phyloP scores from a whole-genome alignment of 2,113 vertebrate genomes.

The Junco hyemalis region DNA sequence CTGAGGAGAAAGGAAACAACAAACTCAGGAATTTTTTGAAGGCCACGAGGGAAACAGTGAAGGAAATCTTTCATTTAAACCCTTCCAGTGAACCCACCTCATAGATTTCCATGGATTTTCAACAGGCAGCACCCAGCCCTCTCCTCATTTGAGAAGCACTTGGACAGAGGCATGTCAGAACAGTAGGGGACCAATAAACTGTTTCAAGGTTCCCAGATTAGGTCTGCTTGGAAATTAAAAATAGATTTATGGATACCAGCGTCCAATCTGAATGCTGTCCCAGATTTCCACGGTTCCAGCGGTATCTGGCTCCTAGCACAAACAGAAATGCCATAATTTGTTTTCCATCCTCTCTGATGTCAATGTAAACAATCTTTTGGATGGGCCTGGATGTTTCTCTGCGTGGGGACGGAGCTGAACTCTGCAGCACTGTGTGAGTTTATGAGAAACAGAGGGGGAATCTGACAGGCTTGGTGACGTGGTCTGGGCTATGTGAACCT shows the following conservation, averaged over 20 bases:
- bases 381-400: neutral
- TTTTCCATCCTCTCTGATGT: conserved; percentile 42
- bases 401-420: neutral
- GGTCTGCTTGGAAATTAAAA: conserved; percentile 27
- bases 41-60: neutral
- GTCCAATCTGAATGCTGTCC: neutral
- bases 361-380: conserved; percentile 46
- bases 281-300: conserved; percentile 30
- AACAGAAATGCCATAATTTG: conserved; percentile 44
- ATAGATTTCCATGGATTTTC: neutral
- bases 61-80: neutral
- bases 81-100: neutral
- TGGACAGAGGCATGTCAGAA: conserved; percentile 13
- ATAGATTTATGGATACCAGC: neutral
- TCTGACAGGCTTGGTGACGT: neutral
- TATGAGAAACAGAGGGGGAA: conserved; percentile 32
- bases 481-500: conserved; percentile 14
- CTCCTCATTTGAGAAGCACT: neutral
- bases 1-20: neutral
- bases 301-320: conserved; percentile 7
- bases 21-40: neutral
- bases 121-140: neutral
- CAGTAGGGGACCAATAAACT: conserved; percentile 17
- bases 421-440: neutral
- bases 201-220: conserved; percentile 28